Conservation (phyloP, 2,888 invertebrate genomes). For the Leptinotarsa juncta region DNA sequence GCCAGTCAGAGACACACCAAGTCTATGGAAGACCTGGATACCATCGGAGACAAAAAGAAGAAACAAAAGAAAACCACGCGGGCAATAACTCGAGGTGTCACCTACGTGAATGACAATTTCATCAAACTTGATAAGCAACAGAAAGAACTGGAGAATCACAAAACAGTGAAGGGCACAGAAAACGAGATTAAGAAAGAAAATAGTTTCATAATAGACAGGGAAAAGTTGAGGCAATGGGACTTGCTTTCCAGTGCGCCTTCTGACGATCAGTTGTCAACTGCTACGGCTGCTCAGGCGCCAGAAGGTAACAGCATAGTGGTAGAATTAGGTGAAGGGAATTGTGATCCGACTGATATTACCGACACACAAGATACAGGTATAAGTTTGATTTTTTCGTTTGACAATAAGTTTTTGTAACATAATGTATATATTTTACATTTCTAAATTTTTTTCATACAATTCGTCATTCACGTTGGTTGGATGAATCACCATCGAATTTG, state of each 20-base stretch:
- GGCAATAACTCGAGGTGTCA: constrained; percentile 76
- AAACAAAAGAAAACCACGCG: constrained; percentile 57
- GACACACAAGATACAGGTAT: constrained; percentile 62
- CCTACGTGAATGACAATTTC: constrained; percentile 81
- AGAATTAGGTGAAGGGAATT: constrained; percentile 57
- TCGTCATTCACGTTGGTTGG: background rate
- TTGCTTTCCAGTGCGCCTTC: constrained; percentile 81
- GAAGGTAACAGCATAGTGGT: constrained; percentile 60
- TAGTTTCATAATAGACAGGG: constrained; percentile 76
- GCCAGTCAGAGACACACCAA: constrained; percentile 85
- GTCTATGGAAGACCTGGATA: constrained; percentile 85
- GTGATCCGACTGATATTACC: constrained; percentile 54
- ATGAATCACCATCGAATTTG: background rate
- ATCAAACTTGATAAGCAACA: constrained; percentile 63
- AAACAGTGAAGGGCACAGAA: constrained; percentile 67
- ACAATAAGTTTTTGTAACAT: constrained; percentile 39
- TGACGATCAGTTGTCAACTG: constrained; percentile 57
- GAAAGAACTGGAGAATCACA: constrained; percentile 63
- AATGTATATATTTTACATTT: constrained; percentile 44
- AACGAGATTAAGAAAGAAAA: constrained; percentile 58
- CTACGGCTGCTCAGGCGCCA: constrained; percentile 54
- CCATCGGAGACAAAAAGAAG: constrained; percentile 61
- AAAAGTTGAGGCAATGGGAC: constrained; percentile 89
- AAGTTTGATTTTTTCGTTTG: constrained; percentile 46
- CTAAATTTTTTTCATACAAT: background rate